phyloP scores from a whole-genome alignment of 2,888 invertebrate species.

The Apantesis nais region DNA sequence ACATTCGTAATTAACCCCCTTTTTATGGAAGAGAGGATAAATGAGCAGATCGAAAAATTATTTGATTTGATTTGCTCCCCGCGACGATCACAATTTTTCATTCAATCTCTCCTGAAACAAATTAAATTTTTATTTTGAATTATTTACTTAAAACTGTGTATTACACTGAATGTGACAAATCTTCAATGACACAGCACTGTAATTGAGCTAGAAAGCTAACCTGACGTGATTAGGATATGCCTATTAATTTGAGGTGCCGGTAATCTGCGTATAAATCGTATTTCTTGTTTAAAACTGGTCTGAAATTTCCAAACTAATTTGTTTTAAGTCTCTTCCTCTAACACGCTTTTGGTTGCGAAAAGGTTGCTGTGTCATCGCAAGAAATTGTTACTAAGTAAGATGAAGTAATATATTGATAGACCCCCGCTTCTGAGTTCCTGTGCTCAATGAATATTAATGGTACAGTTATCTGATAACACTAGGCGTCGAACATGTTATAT shows the following conservation, averaged over 20 bases:
- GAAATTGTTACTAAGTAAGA: background rate
- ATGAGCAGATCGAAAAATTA: no score
- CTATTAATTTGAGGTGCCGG: conserved; percentile 58
- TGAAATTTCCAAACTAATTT: conserved; percentile 39
- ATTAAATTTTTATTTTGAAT: background rate
- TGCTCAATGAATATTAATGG: background rate
- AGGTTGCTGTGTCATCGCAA: background rate
- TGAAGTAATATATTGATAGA: background rate
- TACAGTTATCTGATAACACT: no score
- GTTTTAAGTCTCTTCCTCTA: conserved; percentile 14
- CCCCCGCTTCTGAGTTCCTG: background rate
- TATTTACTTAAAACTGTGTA: background rate
- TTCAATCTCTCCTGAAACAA: background rate
- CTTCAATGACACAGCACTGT: background rate
- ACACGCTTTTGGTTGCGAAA: conserved; percentile 12
- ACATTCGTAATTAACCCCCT: no score
- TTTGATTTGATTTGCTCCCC: no score
- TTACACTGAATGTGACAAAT: background rate
- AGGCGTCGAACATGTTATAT: background rate
- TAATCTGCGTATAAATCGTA: conserved; percentile 54
- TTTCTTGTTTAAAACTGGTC: conserved; percentile 60
- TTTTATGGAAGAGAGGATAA: no score
- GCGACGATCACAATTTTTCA: background rate
- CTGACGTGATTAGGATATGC: conserved; percentile 16
- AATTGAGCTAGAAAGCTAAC: background rate